Evolutionary conservation across 1,140 invertebrate genomes (phyloP).

Genomic region (Papilio xuthus): DNA sequence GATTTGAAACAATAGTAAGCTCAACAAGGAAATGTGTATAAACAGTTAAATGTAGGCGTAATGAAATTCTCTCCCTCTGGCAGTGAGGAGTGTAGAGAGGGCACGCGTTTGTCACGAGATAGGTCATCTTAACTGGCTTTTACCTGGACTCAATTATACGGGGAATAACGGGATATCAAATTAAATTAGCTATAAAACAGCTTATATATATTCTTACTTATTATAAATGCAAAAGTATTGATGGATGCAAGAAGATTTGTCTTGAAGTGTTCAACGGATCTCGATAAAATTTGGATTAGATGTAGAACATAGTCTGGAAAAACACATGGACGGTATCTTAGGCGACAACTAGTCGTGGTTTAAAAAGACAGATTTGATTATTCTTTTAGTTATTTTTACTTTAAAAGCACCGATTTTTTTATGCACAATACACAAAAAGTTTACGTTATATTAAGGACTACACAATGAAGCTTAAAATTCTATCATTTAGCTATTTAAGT

Average conservation of each 20-base stretch:
- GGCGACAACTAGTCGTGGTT: too few species aligned
- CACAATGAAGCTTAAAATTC: not conserved
- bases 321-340: too few species aligned
- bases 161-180: constrained; percentile 1
- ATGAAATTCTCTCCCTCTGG: constrained; percentile 9
- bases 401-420: too few species aligned
- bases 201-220: not conserved
- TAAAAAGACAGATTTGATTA: too few species aligned
- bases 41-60: constrained; percentile 16
- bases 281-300: too few species aligned
- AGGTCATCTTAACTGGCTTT: constrained; percentile 18
- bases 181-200: not conserved
- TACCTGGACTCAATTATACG: constrained; percentile 17
- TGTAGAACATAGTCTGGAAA: too few species aligned
- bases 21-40: constrained; percentile 23
- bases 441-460: too few species aligned
- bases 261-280: too few species aligned
- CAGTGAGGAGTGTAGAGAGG: not conserved
- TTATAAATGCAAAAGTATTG: too few species aligned
- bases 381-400: too few species aligned
- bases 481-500: not conserved
- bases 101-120: constrained; percentile 12
- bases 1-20: not conserved
- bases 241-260: too few species aligned
- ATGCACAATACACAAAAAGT: too few species aligned